Conservation (phyloP, 1,140 invertebrate species). For the Cephus cinctus region DNA sequence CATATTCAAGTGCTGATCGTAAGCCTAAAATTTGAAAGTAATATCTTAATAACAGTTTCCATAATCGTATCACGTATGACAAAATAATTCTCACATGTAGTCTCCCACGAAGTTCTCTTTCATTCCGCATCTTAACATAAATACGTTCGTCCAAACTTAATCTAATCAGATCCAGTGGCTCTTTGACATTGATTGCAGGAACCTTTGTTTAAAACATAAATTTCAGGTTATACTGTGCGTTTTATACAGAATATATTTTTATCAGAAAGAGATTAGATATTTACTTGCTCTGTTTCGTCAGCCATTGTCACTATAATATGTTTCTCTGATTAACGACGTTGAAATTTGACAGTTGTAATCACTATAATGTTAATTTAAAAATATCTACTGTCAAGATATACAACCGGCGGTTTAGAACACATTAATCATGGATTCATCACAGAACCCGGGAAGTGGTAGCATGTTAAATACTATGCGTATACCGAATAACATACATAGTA, state of each 20-base stretch:
- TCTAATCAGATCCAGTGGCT: constrained; percentile 94
- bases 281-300: constrained; percentile 54
- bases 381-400: no score
- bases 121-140: constrained; percentile 98
- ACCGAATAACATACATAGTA: no score
- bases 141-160: constrained; percentile 96
- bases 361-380: no score
- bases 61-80: neutral
- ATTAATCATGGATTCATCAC: no score
- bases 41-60: constrained; percentile 4
- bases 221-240: constrained; percentile 16
- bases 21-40: constrained; percentile 70
- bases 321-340: no score
- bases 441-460: no score
- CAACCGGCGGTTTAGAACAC: no score
- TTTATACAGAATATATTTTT: constrained; percentile 8
- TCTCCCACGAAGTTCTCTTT: constrained; percentile 89
- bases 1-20: constrained; percentile 99
- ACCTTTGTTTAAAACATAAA: constrained; percentile 59
- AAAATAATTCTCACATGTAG: constrained; percentile 75
- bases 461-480: no score
- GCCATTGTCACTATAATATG: constrained; percentile 41
- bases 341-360: no score
- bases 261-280: neutral
- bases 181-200: constrained; percentile 88